Evolutionary conservation across 2,888 invertebrate species (phyloP).

Genomic region (Philonicus albiceps): DNA sequence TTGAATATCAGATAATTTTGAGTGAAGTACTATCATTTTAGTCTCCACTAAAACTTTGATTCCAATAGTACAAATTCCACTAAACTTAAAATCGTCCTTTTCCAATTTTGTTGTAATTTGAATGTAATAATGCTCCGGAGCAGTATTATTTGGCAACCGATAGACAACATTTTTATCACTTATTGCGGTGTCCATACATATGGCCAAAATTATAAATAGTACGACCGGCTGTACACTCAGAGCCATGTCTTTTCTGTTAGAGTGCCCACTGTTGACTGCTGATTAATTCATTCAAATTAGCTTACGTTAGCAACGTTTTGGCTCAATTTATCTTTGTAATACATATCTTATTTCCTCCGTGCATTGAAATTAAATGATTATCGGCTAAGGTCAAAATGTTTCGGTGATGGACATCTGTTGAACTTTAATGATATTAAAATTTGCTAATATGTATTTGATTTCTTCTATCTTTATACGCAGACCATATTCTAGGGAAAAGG

Average conservation of each 20-base stretch:
- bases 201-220: not conserved
- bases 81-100: conserved; percentile 54
- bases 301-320: not conserved
- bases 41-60: conserved; percentile 63
- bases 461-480: too few species aligned
- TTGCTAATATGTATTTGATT: not conserved
- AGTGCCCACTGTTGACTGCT: not conserved
- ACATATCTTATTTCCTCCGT: not conserved
- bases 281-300: not conserved
- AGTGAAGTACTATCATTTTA: conserved; percentile 60
- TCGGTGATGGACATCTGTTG: not conserved
- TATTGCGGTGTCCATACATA: not conserved
- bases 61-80: conserved; percentile 64
- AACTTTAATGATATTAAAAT: not conserved
- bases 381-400: not conserved
- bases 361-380: too few species aligned
- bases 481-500: too few species aligned
- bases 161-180: conserved; percentile 56
- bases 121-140: conserved; percentile 67
- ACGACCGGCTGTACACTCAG: not conserved
- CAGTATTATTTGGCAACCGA: conserved; percentile 66
- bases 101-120: conserved; percentile 64
- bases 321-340: not conserved
- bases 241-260: not conserved
- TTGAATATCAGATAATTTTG: conserved; percentile 27